Base-by-base conservation (phyloP, 2,113 vertebrate genomes). In the Ammodramus savannarum region DNA sequence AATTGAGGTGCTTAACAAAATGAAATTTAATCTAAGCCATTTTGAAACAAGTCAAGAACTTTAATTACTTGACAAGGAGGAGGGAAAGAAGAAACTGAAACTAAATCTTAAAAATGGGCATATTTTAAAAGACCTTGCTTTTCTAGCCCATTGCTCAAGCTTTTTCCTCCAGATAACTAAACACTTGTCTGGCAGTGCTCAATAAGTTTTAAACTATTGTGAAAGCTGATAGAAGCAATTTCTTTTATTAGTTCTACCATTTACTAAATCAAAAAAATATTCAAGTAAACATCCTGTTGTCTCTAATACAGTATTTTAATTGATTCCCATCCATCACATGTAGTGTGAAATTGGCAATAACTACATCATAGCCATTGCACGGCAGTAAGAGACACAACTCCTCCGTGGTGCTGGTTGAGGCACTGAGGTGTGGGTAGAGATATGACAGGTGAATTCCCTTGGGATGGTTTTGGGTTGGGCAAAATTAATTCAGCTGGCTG, bases 1-100 rank as follows among this genome's bases (percentile, higher is more conserved):
- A 98, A 98, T 95, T 73, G 95, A 98, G 93, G 96, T 97, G 94
- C 97, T 98, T 98, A 97, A 96, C 95, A 97, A 97, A 98, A 98
- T 97, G 96, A 98, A 98, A 97, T 98, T 98, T 97, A 98, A 97
- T 98, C 97, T 97, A 87, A 97, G 95, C 69, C 93, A 96, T 96
- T 98, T 97, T 96, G 95, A 98, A 97, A 97, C 92, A 97, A 97
- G 96, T 97, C 93, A 97, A 97, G 95, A 98, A 97, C 97, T 98
- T 97, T 98, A 98, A 98, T 97, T 98, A 98, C 96, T 97, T 97
- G 96, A 97, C 83, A 81, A 34, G 69, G 66, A 82, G 72, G 73
- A 96, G 72, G 76, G 62, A 44, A 85, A 89, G 67, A 73, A 95
- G 61, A 97, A 80, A 82, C 44, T 63, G 44, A 95, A 97, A 93